Percentiles rank a stretch among this genome's conserved stretches.
Evolutionary conservation across 2,113 vertebrate genomes (phyloP).

Genomic region (Mesembrinibis cayennensis): DNA sequence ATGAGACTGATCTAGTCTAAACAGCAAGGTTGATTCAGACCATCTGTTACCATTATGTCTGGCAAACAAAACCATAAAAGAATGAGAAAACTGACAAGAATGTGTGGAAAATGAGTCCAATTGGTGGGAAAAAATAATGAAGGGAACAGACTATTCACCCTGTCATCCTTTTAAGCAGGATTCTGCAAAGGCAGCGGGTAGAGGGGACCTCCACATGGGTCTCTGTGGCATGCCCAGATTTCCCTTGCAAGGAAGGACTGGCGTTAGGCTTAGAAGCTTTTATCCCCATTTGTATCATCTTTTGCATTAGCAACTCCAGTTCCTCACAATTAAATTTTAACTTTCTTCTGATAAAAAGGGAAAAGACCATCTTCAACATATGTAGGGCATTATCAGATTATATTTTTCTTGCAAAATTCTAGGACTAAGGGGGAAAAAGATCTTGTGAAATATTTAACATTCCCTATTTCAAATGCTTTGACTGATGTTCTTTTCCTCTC

Average conservation of each 20-base stretch:
- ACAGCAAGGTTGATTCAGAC: conserved; percentile 46
- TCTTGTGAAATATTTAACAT: background rate
- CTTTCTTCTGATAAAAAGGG: background rate
- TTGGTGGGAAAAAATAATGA: background rate
- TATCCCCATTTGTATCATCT: background rate
- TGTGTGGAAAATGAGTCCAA: conserved; percentile 35
- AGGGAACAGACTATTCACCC: background rate
- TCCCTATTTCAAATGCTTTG: background rate
- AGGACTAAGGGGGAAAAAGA: background rate
- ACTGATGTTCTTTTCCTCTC: background rate
- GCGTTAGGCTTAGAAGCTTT: background rate
- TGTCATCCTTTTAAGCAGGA: background rate
- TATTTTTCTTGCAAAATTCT: background rate
- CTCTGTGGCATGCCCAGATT: background rate
- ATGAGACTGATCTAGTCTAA: conserved; percentile 35
- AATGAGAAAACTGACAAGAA: conserved; percentile 52
- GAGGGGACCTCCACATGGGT: background rate
- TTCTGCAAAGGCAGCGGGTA: background rate
- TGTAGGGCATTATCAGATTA: background rate
- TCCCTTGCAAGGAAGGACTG: background rate
- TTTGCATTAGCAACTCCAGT: background rate
- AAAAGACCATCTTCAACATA: background rate
- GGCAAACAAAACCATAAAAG: conserved; percentile 20
- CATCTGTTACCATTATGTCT: conserved; percentile 44
- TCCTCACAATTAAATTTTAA: background rate